Base-by-base conservation (phyloP, 2,888 invertebrate species). In the Drosophila glabriapex region DNA sequence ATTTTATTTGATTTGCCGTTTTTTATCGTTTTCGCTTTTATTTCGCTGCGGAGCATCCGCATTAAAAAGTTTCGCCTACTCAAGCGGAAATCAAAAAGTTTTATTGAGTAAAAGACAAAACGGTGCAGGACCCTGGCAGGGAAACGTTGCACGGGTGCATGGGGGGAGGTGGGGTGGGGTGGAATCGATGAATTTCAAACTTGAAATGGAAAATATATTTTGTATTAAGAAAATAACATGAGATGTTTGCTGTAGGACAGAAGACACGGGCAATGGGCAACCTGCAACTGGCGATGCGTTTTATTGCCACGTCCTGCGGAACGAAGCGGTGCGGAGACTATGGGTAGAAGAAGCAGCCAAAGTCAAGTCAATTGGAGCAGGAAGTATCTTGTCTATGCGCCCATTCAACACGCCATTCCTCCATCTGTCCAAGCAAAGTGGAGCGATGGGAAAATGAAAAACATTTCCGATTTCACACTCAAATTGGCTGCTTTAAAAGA, bases 51-150 rank as follows among this genome's bases (percentile, higher is more conserved):
- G 64, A 86, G 76, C 69, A 76, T 85, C 69, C 83, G 80, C 75
- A 85, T 90, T 85, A 88, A 85, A 85, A 90, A 90, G 89, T 88
- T 85, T 80, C 68, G 72, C 78, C 83, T 68, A 74, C 66, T 85
- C 86, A 78, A 90, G 86, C 90, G 90, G 89, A 85, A 90, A 90
- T 85, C 90, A 80, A 89, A 85, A 90, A 85, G 86, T 88, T 85
- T 76, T 88, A 90, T 85, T 88, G 90, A 85, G 68, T 78, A 70
- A 83, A 68, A 72, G 60, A 79, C 70, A 28, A 73, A 78, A 60
- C 46, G 64, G 31, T 31, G 16, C 33, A 46, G 55, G 64, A 22
- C 9, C 6, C 22, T 16, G 16, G 10, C 39, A 1, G 46, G 25
- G 1, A 16, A 2, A 0, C 14, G 7, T 22, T 14, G 14, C 1